phyloP scores from a whole-genome alignment of 2,797 vertebrate genomes.

The Dryobates pubescens region DNA sequence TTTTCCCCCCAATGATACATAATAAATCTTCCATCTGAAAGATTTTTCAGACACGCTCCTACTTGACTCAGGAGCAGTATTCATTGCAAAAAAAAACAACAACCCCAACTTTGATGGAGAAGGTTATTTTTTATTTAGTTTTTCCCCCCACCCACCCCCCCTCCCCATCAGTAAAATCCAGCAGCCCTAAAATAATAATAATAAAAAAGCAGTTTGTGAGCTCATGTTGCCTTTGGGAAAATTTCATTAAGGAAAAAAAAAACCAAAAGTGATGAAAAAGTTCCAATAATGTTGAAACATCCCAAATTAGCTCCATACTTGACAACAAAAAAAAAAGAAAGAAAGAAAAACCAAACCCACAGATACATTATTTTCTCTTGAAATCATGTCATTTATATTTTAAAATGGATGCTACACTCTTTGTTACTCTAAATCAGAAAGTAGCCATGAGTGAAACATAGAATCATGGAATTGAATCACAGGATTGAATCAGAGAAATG shows the following conservation, averaged over 20 bases:
- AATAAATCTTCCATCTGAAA: slow-evolving; percentile 63
- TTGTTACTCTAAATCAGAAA: too few species aligned
- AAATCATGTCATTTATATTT: background rate
- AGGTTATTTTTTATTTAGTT: background rate
- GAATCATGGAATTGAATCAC: too few species aligned
- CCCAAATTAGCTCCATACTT: background rate
- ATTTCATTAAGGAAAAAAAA: slow-evolving; percentile 6
- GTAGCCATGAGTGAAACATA: too few species aligned
- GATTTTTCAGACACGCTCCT: slow-evolving; percentile 48
- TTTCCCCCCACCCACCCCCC: too few species aligned
- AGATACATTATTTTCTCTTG: slow-evolving; percentile 2
- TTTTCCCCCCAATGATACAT: background rate
- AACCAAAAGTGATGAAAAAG: slow-evolving; percentile 28
- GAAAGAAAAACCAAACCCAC: too few species aligned
- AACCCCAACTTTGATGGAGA: slow-evolving; percentile 47
- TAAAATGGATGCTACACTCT: background rate
- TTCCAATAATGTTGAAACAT: slow-evolving; percentile 23
- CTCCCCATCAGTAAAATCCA: slow-evolving; percentile 9
- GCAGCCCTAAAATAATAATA: slow-evolving; percentile 8
- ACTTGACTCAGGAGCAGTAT: slow-evolving; percentile 46
- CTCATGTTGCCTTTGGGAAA: slow-evolving; percentile 61
- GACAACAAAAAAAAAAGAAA: background rate
- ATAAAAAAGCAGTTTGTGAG: slow-evolving; percentile 31
- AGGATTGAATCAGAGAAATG: too few species aligned
- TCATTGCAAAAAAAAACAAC: background rate